Evolutionary conservation across 1,140 invertebrate species (phyloP).

Genomic region (Riptortus pedestris): DNA sequence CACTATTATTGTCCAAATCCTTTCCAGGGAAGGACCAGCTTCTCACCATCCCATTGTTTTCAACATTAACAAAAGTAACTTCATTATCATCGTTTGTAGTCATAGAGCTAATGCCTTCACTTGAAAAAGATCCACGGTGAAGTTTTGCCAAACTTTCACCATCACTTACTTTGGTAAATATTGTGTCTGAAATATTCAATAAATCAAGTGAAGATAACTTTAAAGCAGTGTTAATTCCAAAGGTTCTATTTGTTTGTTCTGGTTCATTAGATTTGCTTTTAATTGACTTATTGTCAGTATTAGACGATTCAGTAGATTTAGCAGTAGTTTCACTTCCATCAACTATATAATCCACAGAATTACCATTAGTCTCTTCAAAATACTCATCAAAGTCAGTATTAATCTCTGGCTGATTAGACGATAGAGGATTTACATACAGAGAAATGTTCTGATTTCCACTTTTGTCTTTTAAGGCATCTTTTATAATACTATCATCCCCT

Average conservation of each 20-base stretch:
- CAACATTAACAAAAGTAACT: not conserved
- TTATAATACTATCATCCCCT: slow-evolving; percentile 32
- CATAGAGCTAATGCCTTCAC: slow-evolving; percentile 23
- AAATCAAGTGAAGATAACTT: slow-evolving; percentile 32
- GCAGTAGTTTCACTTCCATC: not conserved
- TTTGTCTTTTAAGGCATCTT: not conserved
- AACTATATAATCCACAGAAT: slow-evolving; percentile 10
- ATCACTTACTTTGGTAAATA: slow-evolving; percentile 33
- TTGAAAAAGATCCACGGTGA: slow-evolving; percentile 29
- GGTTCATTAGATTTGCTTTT: slow-evolving; percentile 31
- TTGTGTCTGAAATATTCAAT: slow-evolving; percentile 31
- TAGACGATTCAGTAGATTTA: not conserved
- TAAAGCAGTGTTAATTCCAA: slow-evolving; percentile 26
- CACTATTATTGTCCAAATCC: slow-evolving; percentile 19
- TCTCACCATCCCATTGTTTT: slow-evolving; percentile 30
- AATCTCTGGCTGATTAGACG: slow-evolving; percentile 30
- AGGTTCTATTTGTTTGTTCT: slow-evolving; percentile 26
- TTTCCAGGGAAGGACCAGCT: slow-evolving; percentile 33
- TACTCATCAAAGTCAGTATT: slow-evolving; percentile 35
- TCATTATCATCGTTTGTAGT: slow-evolving; percentile 12
- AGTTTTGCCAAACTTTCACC: slow-evolving; percentile 27
- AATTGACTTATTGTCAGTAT: not conserved
- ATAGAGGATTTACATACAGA: slow-evolving; percentile 47
- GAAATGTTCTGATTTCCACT: slow-evolving; percentile 37
- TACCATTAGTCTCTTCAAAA: slow-evolving; percentile 31